Evolutionary conservation across 2,888 invertebrate genomes (phyloP).

Genomic region (Cantharis flavilabris): DNA sequence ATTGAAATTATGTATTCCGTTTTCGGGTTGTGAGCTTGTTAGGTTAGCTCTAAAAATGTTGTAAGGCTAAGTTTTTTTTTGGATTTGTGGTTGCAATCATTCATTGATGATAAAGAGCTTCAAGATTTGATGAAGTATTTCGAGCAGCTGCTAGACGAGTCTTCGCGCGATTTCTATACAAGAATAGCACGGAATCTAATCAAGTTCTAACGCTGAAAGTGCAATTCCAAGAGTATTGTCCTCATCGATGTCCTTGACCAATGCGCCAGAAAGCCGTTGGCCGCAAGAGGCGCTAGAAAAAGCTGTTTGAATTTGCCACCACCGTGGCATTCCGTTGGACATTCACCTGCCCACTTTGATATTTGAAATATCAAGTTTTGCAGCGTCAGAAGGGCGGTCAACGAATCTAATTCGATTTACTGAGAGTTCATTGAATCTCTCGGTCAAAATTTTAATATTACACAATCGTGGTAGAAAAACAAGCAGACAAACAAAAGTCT

Average conservation of each 20-base stretch:
- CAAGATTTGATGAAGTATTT: neutral
- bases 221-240: conserved; percentile 37
- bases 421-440: conserved; percentile 13
- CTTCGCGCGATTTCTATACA: neutral
- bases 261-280: conserved; percentile 29
- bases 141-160: conserved; percentile 8
- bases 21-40: too few species aligned
- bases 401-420: conserved; percentile 22
- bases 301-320: conserved; percentile 40
- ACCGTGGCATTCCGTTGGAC: conserved; percentile 38
- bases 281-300: conserved; percentile 40
- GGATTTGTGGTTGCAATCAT: neutral
- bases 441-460: conserved; percentile 5
- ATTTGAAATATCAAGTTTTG: conserved; percentile 38
- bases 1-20: neutral
- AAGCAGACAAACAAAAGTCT: neutral
- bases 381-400: conserved; percentile 32
- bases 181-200: conserved; percentile 34
- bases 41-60: too few species aligned
- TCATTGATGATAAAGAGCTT: neutral
- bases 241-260: conserved; percentile 39
- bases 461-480: neutral
- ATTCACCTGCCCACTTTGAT: conserved; percentile 39
- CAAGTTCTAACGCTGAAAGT: conserved; percentile 38
- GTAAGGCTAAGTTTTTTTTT: neutral